Conservation (phyloP, 2,113 vertebrate genomes). For the Benitochromis conjunctus region DNA sequence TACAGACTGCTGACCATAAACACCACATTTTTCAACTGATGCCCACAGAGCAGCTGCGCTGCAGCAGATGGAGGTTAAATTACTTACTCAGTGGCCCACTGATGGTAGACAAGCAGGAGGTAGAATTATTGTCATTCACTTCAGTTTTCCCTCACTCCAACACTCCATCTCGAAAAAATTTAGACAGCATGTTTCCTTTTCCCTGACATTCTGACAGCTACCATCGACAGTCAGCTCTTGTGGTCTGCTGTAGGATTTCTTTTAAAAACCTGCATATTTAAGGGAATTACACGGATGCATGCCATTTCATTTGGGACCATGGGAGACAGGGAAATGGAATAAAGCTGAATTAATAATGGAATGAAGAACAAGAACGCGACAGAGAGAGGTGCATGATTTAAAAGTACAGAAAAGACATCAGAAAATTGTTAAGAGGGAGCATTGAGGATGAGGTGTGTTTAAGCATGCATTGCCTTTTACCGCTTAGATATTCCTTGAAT, state of each 20-base stretch:
- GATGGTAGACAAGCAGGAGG: background rate
- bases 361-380: background rate
- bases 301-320: background rate
- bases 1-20: slow-evolving; percentile 1
- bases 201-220: background rate
- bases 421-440: background rate
- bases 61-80: slow-evolving; percentile 9
- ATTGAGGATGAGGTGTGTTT: background rate
- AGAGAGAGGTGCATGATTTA: background rate
- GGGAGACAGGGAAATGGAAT: background rate
- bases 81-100: background rate
- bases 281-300: background rate
- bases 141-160: background rate
- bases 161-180: background rate
- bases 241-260: background rate
- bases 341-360: background rate
- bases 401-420: background rate
- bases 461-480: slow-evolving; percentile 1
- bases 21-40: background rate
- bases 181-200: background rate
- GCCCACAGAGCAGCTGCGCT: background rate
- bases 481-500: background rate
- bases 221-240: background rate
- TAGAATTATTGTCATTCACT: background rate
- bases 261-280: background rate